Evolutionary conservation across 2,888 invertebrate species (phyloP).

Genomic region (Nebria brevicollis): DNA sequence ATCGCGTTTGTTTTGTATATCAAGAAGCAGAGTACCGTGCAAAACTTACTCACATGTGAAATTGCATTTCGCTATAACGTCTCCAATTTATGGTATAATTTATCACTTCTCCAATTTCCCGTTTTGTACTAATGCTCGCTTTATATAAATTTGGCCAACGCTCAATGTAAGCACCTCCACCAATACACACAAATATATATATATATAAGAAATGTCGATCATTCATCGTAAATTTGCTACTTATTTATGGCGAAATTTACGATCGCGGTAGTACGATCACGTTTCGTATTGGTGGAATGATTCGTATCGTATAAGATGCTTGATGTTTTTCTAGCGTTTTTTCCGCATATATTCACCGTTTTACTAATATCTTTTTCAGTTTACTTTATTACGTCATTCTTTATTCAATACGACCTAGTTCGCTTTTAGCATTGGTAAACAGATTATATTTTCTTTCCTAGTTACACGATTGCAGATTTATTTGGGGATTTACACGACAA

Average conservation of each 20-base stretch:
- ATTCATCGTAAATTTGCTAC: neutral
- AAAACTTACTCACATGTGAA: conserved; percentile 38
- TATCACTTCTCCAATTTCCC: conserved; percentile 15
- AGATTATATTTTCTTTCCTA: neutral
- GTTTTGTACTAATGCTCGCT: neutral
- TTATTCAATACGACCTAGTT: neutral
- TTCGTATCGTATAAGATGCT: neutral
- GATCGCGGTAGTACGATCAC: neutral
- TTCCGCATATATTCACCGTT: neutral
- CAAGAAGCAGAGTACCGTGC: neutral
- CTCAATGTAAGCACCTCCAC: neutral
- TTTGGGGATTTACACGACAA: neutral
- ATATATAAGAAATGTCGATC: neutral
- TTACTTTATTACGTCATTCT: neutral
- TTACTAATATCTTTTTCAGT: neutral
- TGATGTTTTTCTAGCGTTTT: neutral
- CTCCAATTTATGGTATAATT: conserved; percentile 45
- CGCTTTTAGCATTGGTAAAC: neutral
- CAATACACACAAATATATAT: neutral
- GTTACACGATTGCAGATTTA: neutral
- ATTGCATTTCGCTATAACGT: conserved; percentile 40
- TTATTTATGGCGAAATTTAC: neutral
- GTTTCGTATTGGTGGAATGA: neutral
- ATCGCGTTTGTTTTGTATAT: neutral
- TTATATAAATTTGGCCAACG: neutral